Conservation (phyloP, 2,113 vertebrate species). For the Sardina pilchardus region DNA sequence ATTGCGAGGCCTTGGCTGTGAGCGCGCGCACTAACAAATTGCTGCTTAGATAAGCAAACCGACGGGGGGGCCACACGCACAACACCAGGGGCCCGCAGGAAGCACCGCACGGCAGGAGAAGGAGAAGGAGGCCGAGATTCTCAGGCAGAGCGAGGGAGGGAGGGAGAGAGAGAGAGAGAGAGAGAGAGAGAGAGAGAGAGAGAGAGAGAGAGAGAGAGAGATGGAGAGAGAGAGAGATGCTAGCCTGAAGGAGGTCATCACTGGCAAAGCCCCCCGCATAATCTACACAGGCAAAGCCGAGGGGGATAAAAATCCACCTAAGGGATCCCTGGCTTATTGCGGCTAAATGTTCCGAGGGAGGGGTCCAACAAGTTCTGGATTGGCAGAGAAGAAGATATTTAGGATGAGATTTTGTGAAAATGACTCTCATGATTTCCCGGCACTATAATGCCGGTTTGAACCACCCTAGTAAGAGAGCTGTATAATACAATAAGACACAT, state of each 20-base stretch:
- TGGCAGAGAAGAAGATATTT: not conserved
- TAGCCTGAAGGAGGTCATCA: not conserved
- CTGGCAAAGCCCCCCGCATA: not conserved
- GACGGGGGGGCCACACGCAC: conserved; percentile 54
- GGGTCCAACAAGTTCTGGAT: not conserved
- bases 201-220: too few relatives aligned
- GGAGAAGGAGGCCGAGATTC: conserved; percentile 13
- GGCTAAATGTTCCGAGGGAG: not conserved
- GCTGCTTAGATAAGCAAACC: conserved; percentile 74
- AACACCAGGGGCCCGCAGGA: conserved; percentile 52
- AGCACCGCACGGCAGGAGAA: conserved; percentile 40
- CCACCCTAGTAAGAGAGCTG: not conserved
- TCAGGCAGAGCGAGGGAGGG: too few relatives aligned
- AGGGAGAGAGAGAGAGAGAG: too few relatives aligned
- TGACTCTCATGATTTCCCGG: not conserved
- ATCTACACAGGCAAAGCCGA: not conserved
- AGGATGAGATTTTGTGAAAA: not conserved
- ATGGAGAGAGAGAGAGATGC: too few relatives aligned
- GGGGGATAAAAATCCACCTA: not conserved
- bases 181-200: too few relatives aligned
- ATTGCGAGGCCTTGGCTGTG: conserved; percentile 65
- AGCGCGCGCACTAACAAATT: conserved; percentile 68
- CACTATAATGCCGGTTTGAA: not conserved
- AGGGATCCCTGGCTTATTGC: not conserved
- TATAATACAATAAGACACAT: not conserved